Evolutionary conservation across 2,797 vertebrate species (phyloP).

Genomic region (Austrolebias charrua): DNA sequence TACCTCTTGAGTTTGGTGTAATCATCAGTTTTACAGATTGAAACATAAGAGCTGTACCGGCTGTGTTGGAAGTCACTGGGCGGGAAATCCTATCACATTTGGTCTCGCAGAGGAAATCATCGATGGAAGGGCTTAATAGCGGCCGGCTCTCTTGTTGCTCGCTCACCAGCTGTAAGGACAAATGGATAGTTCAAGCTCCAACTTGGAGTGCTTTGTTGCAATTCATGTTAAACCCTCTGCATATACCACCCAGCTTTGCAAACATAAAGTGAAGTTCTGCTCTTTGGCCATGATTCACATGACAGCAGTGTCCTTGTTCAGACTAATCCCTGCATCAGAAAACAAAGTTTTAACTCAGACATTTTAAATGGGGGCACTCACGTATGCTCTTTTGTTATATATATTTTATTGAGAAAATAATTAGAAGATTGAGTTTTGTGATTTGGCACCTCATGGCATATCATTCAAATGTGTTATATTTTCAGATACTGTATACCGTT

Average conservation of each 20-base stretch:
- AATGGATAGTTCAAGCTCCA: slow-evolving; percentile 56
- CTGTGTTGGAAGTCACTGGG: slow-evolving; percentile 96
- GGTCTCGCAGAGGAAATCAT: slow-evolving; percentile 98
- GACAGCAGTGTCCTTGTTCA: slow-evolving; percentile 1
- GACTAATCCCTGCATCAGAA: slow-evolving; percentile 5
- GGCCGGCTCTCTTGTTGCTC: slow-evolving; percentile 99
- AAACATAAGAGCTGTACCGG: slow-evolving; percentile 61
- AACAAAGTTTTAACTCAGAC: slow-evolving; percentile 1
- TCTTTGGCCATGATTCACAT: slow-evolving; percentile 10
- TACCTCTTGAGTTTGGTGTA: background rate
- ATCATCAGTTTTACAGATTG: slow-evolving; percentile 10
- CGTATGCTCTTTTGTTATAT: background rate
- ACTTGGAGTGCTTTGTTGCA: slow-evolving; percentile 9
- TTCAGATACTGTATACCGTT: too few species aligned
- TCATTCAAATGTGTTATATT: too few species aligned
- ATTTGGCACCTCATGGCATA: too few species aligned
- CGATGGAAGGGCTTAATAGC: slow-evolving; percentile 97
- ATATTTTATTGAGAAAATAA: too few species aligned
- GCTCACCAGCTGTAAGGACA: slow-evolving; percentile 92
- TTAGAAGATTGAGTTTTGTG: too few species aligned
- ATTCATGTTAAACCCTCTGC: slow-evolving; percentile 8
- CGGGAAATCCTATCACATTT: slow-evolving; percentile 92
- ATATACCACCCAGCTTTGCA: slow-evolving; percentile 6
- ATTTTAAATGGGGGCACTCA: background rate
- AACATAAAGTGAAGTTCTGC: slow-evolving; percentile 12